Conservation (phyloP, 2,888 invertebrate species). For the Phalera bucephala region DNA sequence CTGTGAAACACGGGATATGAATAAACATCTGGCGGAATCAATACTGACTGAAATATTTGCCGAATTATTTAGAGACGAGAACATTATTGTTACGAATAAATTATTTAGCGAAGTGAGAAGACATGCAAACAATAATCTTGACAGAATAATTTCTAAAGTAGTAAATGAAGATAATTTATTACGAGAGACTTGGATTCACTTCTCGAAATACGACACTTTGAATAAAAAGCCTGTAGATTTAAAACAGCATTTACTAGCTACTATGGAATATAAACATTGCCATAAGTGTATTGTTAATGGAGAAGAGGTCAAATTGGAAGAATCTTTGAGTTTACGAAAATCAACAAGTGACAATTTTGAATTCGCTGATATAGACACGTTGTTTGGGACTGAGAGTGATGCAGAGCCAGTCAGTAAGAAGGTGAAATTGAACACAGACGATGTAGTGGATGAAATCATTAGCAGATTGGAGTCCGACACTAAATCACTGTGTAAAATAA, state of each 20-base stretch:
- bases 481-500: slow-evolving; percentile 40
- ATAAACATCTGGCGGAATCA: slow-evolving; percentile 30
- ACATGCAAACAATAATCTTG: slow-evolving; percentile 26
- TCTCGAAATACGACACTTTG: slow-evolving; percentile 16
- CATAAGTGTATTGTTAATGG: slow-evolving; percentile 49
- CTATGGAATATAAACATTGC: slow-evolving; percentile 25
- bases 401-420: slow-evolving; percentile 58
- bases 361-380: slow-evolving; percentile 54
- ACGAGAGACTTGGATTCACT: slow-evolving; percentile 33
- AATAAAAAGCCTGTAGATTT: slow-evolving; percentile 9
- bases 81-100: slow-evolving; percentile 35
- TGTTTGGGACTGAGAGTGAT: slow-evolving; percentile 50
- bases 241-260: slow-evolving; percentile 27
- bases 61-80: slow-evolving; percentile 34
- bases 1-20: slow-evolving; percentile 30
- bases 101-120: slow-evolving; percentile 31
- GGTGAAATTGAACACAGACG: slow-evolving; percentile 45
- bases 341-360: slow-evolving; percentile 54
- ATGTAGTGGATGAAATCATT: slow-evolving; percentile 44
- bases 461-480: slow-evolving; percentile 51
- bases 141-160: slow-evolving; percentile 32
- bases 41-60: slow-evolving; percentile 36
- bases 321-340: slow-evolving; percentile 14
- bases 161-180: slow-evolving; percentile 33
- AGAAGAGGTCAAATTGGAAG: slow-evolving; percentile 5